These are phyloP conservation scores for Phrynocephalus guinanensis DNA, from an alignment of 2,797 vertebrate genomes.

Conservation along the genomic window DNA sequence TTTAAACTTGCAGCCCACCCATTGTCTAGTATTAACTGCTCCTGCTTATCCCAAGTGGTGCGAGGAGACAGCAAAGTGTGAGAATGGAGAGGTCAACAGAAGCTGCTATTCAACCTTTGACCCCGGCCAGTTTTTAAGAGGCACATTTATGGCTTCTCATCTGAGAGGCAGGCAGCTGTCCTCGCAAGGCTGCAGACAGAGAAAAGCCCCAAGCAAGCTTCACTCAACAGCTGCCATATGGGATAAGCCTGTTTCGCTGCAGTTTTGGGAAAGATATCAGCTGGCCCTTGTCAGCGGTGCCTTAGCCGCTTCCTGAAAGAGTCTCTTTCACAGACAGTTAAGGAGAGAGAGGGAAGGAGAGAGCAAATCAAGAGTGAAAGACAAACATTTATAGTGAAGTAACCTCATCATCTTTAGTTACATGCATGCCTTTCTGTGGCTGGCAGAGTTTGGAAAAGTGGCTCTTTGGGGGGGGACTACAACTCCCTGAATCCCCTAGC, in stretches of 20 bases:
- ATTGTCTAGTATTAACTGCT: background rate
- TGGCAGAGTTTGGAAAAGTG: background rate
- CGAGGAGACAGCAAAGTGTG: background rate
- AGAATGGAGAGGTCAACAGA: background rate
- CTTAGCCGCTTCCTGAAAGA: background rate
- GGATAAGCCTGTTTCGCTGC: background rate
- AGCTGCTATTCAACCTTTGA: background rate
- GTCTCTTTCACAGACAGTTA: background rate
- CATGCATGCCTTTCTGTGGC: background rate
- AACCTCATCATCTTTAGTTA: background rate
- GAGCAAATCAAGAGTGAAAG: background rate
- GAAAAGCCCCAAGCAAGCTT: background rate
- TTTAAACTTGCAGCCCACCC: background rate
- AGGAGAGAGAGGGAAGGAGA: background rate
- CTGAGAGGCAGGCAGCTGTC: conserved; percentile 10
- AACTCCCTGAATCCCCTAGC: no score
- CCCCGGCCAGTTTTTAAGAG: background rate
- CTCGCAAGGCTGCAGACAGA: background rate
- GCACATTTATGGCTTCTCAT: background rate
- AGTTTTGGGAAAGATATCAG: conserved; percentile 27
- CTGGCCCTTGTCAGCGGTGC: background rate
- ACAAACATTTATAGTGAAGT: background rate
- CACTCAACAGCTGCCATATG: conserved; percentile 18
- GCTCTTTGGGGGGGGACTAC: background rate
- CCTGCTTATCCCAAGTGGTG: background rate